A percentile compares a stretch with the other conserved stretches of the same genome.
phyloP scores from a whole-genome alignment of 2,888 invertebrate genomes.

The Scrobipalpa atriplicella region DNA sequence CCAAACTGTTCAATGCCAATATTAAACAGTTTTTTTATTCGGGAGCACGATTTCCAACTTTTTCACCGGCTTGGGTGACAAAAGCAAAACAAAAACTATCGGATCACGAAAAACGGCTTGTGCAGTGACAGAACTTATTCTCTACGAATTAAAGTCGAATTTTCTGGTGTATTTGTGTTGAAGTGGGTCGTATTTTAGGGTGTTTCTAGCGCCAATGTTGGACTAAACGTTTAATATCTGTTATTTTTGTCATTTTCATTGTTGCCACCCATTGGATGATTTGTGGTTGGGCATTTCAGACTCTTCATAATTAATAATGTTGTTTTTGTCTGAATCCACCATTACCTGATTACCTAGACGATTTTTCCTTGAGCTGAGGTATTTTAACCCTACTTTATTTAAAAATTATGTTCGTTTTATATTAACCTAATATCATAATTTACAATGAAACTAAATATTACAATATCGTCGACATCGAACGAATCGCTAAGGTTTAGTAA shows the following conservation, averaged over 20 bases:
- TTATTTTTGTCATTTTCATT: background rate
- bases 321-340: no score
- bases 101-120: conserved; percentile 38
- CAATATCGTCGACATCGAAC: conserved; percentile 28
- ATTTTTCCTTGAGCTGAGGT: no score
- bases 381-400: no score
- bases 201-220: conserved; percentile 54
- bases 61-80: conserved; percentile 74
- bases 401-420: background rate
- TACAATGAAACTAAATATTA: conserved; percentile 12
- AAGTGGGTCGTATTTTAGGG: conserved; percentile 63
- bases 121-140: conserved; percentile 43
- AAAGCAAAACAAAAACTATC: conserved; percentile 62
- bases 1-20: conserved; percentile 72
- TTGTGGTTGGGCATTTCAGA: no score
- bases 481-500: conserved; percentile 61
- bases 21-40: conserved; percentile 71
- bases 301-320: no score
- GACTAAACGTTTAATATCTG: conserved; percentile 60
- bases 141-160: conserved; percentile 40
- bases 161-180: conserved; percentile 45
- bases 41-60: conserved; percentile 76
- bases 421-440: background rate
- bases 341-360: no score
- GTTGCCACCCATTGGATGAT: background rate